phyloP scores from a whole-genome alignment of 2,113 vertebrate genomes.

The Numenius arquata region DNA sequence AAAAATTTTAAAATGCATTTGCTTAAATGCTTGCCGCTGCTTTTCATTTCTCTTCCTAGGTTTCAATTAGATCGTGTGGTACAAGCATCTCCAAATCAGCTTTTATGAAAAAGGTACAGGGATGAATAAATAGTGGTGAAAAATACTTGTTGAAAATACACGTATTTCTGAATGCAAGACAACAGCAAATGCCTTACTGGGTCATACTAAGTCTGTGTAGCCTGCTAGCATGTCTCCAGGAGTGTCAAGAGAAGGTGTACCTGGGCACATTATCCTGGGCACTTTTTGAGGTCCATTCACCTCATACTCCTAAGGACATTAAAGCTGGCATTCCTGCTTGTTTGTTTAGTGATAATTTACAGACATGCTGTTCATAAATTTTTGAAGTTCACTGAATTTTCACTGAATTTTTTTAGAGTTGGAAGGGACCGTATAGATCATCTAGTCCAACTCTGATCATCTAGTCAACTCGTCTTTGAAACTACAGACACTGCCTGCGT shows the following conservation, averaged over 20 bases:
- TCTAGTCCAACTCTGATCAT: too few species aligned
- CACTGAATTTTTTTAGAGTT: too few species aligned
- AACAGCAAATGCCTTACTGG: not conserved
- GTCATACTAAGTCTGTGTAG: not conserved
- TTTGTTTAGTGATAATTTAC: not conserved
- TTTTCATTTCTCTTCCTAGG: not conserved
- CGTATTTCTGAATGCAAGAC: not conserved
- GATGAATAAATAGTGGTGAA: not conserved
- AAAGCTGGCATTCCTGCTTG: not conserved
- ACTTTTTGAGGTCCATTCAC: not conserved
- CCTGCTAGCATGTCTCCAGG: not conserved
- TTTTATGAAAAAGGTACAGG: not conserved
- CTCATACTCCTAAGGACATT: not conserved
- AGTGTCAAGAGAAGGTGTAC: not conserved
- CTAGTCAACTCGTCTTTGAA: too few species aligned
- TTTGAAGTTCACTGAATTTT: not conserved
- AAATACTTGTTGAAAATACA: not conserved
- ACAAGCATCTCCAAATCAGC: not conserved
- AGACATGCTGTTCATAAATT: fast-evolving
- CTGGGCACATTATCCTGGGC: not conserved
- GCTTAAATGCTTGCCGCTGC: not conserved
- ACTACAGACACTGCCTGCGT: not conserved
- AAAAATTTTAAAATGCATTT: not conserved
- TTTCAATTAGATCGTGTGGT: not conserved
- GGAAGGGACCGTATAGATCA: too few species aligned